These are phyloP conservation scores for Linepithema humile DNA, from an alignment of 1,140 invertebrate species.

Conservation along the genomic window DNA sequence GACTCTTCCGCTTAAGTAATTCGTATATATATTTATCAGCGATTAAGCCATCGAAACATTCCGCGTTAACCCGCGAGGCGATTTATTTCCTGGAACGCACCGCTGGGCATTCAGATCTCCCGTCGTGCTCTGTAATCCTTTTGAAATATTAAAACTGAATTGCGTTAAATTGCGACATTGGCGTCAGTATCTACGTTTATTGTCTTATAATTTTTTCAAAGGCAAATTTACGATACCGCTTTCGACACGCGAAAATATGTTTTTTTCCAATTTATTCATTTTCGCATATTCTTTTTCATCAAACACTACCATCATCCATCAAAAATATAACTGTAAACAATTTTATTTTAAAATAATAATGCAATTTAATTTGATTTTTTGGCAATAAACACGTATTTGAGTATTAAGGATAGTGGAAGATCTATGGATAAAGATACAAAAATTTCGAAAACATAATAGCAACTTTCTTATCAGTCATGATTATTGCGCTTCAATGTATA, in stretches of 20 bases:
- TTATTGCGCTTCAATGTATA: not conserved
- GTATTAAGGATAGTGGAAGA: not conserved
- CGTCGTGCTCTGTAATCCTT: constrained; percentile 46
- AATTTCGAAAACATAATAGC: not conserved
- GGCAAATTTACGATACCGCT: not conserved
- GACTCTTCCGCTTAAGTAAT: constrained; percentile 53
- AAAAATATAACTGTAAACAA: not conserved
- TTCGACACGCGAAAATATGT: not conserved
- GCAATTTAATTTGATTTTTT: not conserved
- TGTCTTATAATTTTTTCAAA: not conserved
- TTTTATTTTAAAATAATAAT: not conserved
- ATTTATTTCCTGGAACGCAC: constrained; percentile 54
- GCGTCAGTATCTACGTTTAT: constrained; percentile 50
- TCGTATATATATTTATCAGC: constrained; percentile 68
- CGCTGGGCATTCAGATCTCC: constrained; percentile 19
- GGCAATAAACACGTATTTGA: not conserved
- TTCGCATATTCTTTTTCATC: not conserved
- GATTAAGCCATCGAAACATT: constrained; percentile 68
- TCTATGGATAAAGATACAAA: too few relatives aligned
- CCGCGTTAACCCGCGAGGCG: constrained; percentile 34
- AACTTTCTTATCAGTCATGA: not conserved
- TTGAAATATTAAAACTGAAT: constrained; percentile 63
- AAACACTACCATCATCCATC: not conserved
- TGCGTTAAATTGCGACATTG: constrained; percentile 60
- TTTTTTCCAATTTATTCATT: not conserved